phyloP scores from a whole-genome alignment of 2,113 vertebrate species.

The Falcunculus frontatus region DNA sequence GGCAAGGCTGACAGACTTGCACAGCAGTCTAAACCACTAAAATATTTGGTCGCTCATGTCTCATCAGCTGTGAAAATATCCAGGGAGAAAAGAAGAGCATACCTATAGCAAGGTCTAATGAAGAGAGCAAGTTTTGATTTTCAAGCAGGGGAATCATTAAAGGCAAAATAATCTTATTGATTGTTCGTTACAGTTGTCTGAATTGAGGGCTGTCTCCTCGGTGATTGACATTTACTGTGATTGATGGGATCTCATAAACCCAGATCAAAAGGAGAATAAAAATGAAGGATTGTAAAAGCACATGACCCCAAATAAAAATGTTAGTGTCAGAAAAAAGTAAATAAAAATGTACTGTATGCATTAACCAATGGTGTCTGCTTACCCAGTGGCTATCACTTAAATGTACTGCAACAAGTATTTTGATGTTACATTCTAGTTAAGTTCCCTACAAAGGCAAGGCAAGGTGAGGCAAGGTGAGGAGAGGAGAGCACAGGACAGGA shows the following conservation, averaged over 20 bases:
- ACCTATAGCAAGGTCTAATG: neutral
- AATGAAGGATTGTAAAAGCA: constrained; percentile 18
- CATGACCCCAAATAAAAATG: constrained; percentile 29
- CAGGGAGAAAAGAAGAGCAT: neutral
- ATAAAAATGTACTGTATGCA: neutral
- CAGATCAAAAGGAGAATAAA: constrained; percentile 36
- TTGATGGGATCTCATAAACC: constrained; percentile 35
- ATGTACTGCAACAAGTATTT: neutral
- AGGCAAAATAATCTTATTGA: constrained; percentile 48
- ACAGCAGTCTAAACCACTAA: neutral
- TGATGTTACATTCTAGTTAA: neutral
- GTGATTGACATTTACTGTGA: constrained; percentile 16
- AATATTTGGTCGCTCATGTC: neutral
- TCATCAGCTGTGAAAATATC: neutral
- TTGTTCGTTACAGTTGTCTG: constrained; percentile 27
- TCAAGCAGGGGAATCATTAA: constrained; percentile 17
- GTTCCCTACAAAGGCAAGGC: neutral
- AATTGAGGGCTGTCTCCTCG: neutral
- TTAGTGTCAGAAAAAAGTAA: constrained; percentile 16
- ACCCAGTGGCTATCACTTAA: neutral
- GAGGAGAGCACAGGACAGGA: no score
- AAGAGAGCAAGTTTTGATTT: constrained; percentile 18
- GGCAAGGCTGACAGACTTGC: neutral
- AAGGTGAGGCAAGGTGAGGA: no score
- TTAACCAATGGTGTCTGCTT: neutral